Conservation (phyloP, 2,888 invertebrate species). For the Lottia gigantea region DNA sequence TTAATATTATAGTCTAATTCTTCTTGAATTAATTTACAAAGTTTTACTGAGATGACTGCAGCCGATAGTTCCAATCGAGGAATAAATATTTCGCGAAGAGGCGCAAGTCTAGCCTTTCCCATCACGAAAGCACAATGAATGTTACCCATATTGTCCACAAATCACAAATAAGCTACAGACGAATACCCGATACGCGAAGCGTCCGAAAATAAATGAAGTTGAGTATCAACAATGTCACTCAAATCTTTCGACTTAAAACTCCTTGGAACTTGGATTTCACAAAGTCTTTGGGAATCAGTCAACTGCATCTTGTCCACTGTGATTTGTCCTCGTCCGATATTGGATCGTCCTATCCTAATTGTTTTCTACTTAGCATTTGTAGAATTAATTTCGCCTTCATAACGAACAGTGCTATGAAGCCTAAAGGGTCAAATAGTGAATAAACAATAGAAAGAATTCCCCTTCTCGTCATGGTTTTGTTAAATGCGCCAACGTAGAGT, state of each 20-base stretch:
- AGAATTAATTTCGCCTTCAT: slow-evolving; percentile 11
- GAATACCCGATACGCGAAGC: not conserved
- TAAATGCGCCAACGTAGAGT: no score
- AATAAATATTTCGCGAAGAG: not conserved
- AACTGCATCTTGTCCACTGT: slow-evolving; percentile 10
- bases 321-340: not conserved
- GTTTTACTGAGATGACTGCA: not conserved
- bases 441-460: slow-evolving; percentile 10
- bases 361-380: not conserved
- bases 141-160: not conserved
- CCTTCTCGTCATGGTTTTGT: slow-evolving; percentile 12
- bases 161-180: not conserved
- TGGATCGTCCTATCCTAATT: slow-evolving; percentile 11
- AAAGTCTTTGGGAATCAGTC: not conserved
- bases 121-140: not conserved
- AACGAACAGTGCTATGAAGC: slow-evolving; percentile 9
- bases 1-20: slow-evolving; percentile 4
- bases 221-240: not conserved
- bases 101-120: not conserved
- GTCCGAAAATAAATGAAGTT: not conserved
- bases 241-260: not conserved
- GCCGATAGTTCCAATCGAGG: not conserved
- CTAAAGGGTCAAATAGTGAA: slow-evolving; percentile 12
- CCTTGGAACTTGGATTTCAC: not conserved
- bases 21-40: slow-evolving; percentile 1